These are phyloP conservation scores for Porites divaricata DNA, from an alignment of 92 coral and sea anemone genomes.

Conservation along the genomic window DNA sequence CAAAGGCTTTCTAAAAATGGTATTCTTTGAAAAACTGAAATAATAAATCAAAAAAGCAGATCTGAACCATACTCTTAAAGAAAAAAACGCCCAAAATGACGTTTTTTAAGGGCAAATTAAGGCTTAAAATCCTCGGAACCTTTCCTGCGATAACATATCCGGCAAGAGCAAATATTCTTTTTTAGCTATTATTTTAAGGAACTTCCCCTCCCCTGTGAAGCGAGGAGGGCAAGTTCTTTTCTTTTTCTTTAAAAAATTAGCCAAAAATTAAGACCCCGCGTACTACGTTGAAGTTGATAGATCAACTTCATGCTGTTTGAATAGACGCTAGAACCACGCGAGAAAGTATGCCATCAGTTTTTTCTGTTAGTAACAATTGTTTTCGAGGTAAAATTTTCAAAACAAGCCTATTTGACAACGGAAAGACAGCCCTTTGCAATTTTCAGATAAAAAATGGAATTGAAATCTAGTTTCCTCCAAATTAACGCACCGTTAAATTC, in stretches of 20 bases:
- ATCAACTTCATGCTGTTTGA: conserved; percentile 22
- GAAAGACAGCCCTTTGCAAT: conserved; percentile 22
- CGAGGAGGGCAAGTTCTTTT: neutral
- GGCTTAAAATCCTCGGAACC: neutral
- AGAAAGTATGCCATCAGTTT: neutral
- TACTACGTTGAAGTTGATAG: conserved; percentile 8
- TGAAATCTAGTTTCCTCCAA: conserved; percentile 14
- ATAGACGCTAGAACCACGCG: neutral
- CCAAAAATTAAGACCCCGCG: conserved; percentile 13
- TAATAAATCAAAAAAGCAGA: neutral
- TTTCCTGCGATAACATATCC: neutral
- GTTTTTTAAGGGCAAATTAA: neutral
- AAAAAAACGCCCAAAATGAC: neutral
- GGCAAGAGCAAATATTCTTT: neutral
- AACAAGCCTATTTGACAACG: conserved; percentile 30
- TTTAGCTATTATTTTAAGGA: conserved; percentile 1
- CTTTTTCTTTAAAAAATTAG: conserved; percentile 7
- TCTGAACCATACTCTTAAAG: too few relatives aligned
- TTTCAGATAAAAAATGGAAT: conserved; percentile 1
- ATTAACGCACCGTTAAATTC: conserved; percentile 13
- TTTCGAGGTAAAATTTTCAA: conserved; percentile 1
- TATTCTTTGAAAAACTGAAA: neutral
- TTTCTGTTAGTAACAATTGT: conserved; percentile 2
- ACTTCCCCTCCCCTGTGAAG: conserved; percentile 8
- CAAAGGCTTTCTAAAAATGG: neutral